Conservation (phyloP, 35 echinoderm and acorn worm genomes). For the Eucidaris tribuloides region DNA sequence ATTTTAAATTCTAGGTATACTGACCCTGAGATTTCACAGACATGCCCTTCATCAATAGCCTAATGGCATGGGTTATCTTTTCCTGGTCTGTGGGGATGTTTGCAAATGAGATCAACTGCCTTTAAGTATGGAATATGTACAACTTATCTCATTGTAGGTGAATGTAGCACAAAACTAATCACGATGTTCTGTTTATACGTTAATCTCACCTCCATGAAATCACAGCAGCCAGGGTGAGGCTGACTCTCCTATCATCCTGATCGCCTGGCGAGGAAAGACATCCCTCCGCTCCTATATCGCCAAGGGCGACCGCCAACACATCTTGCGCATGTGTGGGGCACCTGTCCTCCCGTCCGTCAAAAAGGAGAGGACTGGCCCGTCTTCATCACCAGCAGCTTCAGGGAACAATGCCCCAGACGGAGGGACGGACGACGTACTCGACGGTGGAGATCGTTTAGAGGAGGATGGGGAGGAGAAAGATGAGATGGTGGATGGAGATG, state of each 20-base stretch:
- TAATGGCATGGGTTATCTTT: too few species aligned
- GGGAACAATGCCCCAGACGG: neutral
- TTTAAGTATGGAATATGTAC: too few species aligned
- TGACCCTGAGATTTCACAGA: too few species aligned
- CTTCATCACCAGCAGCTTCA: neutral
- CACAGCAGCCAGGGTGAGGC: neutral
- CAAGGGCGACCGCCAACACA: conserved; percentile 81
- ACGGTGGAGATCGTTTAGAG: neutral
- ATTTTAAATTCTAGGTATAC: too few species aligned
- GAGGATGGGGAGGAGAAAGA: neutral
- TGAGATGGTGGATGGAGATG: neutral
- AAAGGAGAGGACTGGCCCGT: neutral
- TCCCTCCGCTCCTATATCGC: conserved; percentile 85
- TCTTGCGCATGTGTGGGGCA: conserved; percentile 53
- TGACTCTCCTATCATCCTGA: conserved; percentile 37
- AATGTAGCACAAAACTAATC: too few species aligned
- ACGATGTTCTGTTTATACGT: too few species aligned
- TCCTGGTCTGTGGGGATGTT: too few species aligned
- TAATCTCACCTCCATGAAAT: too few species aligned
- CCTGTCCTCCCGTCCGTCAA: neutral
- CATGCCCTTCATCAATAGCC: too few species aligned
- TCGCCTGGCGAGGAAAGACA: conserved; percentile 73
- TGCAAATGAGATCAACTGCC: too few species aligned
- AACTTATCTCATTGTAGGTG: too few species aligned
- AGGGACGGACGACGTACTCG: neutral